Evolutionary conservation across 2,113 vertebrate species (phyloP).

Genomic region (Erythrocercus mccallii): DNA sequence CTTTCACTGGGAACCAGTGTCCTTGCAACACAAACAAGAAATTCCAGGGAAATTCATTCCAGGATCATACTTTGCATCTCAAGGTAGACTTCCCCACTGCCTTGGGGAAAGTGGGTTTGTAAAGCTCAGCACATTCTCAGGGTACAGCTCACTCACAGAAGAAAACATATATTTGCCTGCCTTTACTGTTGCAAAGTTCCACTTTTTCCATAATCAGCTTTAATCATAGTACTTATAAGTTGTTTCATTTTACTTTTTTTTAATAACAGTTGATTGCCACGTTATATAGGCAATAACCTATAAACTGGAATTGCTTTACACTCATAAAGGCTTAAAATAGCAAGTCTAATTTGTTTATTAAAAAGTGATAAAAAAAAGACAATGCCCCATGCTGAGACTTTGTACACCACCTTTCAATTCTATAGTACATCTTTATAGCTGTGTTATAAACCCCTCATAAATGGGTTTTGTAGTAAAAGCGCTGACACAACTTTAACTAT

Average conservation of each 20-base stretch:
- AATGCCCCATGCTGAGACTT: neutral
- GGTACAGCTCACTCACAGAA: neutral
- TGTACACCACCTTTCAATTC: neutral
- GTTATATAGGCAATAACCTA: conserved; percentile 24
- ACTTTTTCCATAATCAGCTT: neutral
- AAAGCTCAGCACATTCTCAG: neutral
- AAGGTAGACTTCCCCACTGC: neutral
- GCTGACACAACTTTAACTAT: conserved; percentile 36
- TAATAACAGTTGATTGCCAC: conserved; percentile 25
- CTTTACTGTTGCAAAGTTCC: neutral
- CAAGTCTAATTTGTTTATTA: conserved; percentile 56
- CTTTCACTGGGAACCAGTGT: neutral
- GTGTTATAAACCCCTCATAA: neutral
- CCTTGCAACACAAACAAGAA: neutral
- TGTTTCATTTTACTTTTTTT: conserved; percentile 1
- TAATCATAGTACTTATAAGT: conserved; percentile 19
- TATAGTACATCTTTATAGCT: conserved; percentile 27
- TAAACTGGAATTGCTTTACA: conserved; percentile 32
- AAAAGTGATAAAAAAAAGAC: conserved; percentile 39
- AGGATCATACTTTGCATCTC: neutral
- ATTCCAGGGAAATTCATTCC: neutral
- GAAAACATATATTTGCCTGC: neutral
- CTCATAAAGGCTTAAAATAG: conserved; percentile 61
- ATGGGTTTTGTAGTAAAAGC: conserved; percentile 29
- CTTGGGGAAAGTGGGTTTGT: neutral